These are phyloP conservation scores for Atrichornis clamosus DNA, from an alignment of 2,113 vertebrate species.

Conservation along the genomic window DNA sequence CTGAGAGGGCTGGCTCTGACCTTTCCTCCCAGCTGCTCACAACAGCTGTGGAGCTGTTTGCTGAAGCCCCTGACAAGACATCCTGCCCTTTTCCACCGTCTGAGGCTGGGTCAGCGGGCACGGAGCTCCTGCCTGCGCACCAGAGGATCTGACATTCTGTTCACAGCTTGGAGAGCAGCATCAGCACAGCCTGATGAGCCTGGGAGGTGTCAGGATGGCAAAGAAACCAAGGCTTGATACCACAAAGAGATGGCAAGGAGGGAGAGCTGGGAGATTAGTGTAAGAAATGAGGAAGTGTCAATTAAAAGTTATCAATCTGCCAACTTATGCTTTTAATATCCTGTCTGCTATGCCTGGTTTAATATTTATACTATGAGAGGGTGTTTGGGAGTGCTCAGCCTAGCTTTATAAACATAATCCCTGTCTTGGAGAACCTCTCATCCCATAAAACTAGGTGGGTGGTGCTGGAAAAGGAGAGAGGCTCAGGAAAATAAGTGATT, in stretches of 20 bases:
- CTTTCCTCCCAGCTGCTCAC: not conserved
- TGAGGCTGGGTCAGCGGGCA: not conserved
- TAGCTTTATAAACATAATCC: not conserved
- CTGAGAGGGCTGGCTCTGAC: not conserved
- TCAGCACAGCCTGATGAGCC: not conserved
- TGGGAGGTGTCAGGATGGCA: not conserved
- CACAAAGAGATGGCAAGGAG: not conserved
- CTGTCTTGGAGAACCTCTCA: not conserved
- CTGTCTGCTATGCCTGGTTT: not conserved
- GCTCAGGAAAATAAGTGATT: not conserved
- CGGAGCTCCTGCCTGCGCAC: not conserved
- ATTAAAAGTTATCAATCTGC: not conserved
- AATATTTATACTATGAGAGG: not conserved
- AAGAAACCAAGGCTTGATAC: not conserved
- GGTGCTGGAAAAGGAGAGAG: not conserved
- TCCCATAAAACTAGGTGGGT: not conserved
- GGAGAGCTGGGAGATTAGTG: not conserved
- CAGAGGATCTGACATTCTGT: not conserved
- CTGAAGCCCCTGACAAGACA: not conserved
- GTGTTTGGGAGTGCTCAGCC: not conserved
- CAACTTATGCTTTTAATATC: not conserved
- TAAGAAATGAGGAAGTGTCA: not conserved
- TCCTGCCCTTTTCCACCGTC: not conserved
- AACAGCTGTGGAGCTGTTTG: not conserved
- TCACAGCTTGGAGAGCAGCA: not conserved